Conservation (phyloP, 2,113 vertebrate genomes). For the Barbus barbus region DNA sequence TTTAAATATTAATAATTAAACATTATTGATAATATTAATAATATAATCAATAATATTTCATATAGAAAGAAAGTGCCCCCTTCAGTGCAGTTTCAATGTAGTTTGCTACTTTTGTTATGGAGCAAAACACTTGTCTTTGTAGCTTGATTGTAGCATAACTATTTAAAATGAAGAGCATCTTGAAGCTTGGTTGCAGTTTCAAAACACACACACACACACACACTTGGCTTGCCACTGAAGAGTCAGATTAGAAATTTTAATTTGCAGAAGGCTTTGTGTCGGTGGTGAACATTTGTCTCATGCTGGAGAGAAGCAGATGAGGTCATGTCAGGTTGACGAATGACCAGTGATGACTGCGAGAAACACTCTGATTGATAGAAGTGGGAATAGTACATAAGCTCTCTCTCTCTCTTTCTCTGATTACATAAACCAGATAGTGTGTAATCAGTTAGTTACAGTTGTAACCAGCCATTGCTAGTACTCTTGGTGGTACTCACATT, state of each 20-base stretch:
- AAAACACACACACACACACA: background rate
- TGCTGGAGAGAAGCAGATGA: constrained; percentile 22
- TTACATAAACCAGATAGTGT: too few relatives aligned
- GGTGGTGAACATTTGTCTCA: constrained; percentile 23
- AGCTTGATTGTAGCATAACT: background rate
- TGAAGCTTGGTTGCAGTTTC: background rate
- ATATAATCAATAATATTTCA: too few relatives aligned
- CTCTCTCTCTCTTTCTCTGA: too few relatives aligned
- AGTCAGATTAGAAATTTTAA: constrained; percentile 46
- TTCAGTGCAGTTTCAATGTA: background rate
- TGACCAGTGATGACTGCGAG: constrained; percentile 41
- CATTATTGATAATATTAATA: too few relatives aligned
- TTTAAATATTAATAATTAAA: too few relatives aligned
- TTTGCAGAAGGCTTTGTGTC: constrained; percentile 32
- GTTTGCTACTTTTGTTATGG: background rate
- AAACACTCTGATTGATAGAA: constrained; percentile 38
- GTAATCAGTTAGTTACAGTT: background rate
- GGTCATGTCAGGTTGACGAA: constrained; percentile 39
- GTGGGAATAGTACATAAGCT: constrained; percentile 42
- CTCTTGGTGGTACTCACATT: background rate
- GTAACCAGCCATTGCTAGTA: background rate
- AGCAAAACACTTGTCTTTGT: background rate
- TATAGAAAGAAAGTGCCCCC: too few relatives aligned
- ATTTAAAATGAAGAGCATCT: background rate
- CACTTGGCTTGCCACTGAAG: constrained; percentile 5